phyloP scores from a whole-genome alignment of 2,113 vertebrate species.

The Echinops telfairi region DNA sequence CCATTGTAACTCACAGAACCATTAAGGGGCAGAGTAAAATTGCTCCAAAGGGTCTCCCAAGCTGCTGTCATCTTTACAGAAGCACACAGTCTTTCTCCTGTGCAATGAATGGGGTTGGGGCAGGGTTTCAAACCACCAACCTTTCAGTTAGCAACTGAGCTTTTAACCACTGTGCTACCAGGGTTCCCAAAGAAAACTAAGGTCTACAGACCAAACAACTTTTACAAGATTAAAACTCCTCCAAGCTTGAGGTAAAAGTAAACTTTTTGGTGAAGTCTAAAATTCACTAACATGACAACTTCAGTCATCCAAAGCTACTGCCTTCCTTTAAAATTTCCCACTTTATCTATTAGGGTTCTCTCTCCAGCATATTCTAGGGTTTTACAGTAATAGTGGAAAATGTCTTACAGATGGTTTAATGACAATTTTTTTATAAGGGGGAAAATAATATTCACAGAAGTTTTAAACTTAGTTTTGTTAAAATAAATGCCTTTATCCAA shows the following conservation, averaged over 20 bases:
- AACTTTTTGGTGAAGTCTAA: slow-evolving; percentile 22
- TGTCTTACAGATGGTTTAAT: neutral
- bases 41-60: neutral
- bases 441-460: slow-evolving; percentile 29
- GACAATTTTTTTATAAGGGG: neutral
- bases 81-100: neutral
- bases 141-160: neutral
- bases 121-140: neutral
- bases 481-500: slow-evolving; percentile 25
- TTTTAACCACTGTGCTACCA: neutral
- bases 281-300: slow-evolving; percentile 17
- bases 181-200: neutral
- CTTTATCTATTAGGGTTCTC: neutral
- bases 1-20: neutral
- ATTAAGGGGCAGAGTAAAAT: neutral
- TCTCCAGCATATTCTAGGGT: slow-evolving; percentile 11
- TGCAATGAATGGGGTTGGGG: too few species aligned
- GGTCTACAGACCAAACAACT: neutral
- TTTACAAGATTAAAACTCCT: slow-evolving; percentile 2
- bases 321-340: slow-evolving; percentile 39
- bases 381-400: slow-evolving; percentile 36
- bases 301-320: slow-evolving; percentile 18
- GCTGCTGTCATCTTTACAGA: too few species aligned
- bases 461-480: slow-evolving; percentile 32
- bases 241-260: neutral